These are phyloP conservation scores for Eilema griseolum DNA, from an alignment of 2,888 invertebrate species.

Conservation along the genomic window DNA sequence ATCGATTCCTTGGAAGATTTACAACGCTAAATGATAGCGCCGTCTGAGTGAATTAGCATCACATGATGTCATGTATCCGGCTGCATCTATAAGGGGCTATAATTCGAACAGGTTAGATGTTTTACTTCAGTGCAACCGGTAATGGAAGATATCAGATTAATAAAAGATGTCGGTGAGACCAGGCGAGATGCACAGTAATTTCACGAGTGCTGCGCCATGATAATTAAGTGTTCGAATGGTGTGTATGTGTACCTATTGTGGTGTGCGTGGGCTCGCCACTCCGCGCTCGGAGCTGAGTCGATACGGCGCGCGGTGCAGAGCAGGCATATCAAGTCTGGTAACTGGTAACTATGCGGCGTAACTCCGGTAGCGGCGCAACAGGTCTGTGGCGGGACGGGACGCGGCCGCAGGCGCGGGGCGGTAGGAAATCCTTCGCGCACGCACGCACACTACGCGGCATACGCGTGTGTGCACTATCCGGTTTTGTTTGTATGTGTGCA, in stretches of 20 bases:
- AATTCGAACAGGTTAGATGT: conserved; percentile 76
- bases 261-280: conserved; percentile 71
- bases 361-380: conserved; percentile 87
- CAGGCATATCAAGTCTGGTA: conserved; percentile 85
- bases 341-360: conserved; percentile 87
- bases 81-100: conserved; percentile 74
- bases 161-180: conserved; percentile 80
- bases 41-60: conserved; percentile 77
- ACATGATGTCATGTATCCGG: conserved; percentile 81
- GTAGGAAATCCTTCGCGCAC: conserved; percentile 84
- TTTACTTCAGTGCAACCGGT: conserved; percentile 77
- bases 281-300: conserved; percentile 51
- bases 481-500: conserved; percentile 78
- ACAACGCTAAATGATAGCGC: conserved; percentile 72
- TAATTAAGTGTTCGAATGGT: conserved; percentile 79
- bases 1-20: conserved; percentile 69
- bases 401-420: conserved; percentile 72
- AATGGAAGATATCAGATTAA: conserved; percentile 80
- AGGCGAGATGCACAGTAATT: conserved; percentile 80
- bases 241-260: conserved; percentile 48
- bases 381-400: conserved; percentile 81
- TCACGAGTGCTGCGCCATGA: conserved; percentile 79
- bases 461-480: conserved; percentile 81
- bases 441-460: conserved; percentile 68
- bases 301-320: conserved; percentile 60